These are phyloP conservation scores for Ptychodera flava DNA, from an alignment of 35 echinoderm and acorn worm species.

Conservation along the genomic window DNA sequence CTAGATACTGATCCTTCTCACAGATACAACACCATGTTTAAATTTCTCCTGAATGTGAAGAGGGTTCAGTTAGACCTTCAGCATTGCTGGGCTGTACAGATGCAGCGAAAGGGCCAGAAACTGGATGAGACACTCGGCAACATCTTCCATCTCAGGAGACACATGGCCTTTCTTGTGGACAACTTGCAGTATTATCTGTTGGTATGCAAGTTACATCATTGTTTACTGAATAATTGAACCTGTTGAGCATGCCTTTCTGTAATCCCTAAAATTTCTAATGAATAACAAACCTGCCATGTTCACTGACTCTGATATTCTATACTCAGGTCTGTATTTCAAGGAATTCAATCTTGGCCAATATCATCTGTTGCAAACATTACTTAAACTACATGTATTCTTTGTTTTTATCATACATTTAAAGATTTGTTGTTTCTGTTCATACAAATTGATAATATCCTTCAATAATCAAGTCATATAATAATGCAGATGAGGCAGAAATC, in stretches of 20 bases:
- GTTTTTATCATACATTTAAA: no score
- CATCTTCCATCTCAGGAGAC: slow-evolving; percentile 67
- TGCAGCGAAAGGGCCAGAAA: slow-evolving; percentile 68
- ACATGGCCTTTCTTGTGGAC: slow-evolving; percentile 94
- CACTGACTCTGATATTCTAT: not conserved
- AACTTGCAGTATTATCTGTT: slow-evolving; percentile 93
- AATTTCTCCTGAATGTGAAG: slow-evolving; percentile 76
- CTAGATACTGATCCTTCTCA: not conserved
- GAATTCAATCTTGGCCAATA: not conserved
- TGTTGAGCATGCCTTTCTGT: no score
- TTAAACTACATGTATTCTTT: no score
- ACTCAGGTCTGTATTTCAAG: not conserved
- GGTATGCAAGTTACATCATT: slow-evolving; percentile 22
- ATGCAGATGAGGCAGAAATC: no score
- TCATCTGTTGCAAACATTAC: no score
- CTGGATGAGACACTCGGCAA: slow-evolving; percentile 26
- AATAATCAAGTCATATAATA: no score
- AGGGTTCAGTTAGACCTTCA: slow-evolving; percentile 93
- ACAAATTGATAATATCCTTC: no score
- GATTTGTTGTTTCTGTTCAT: no score
- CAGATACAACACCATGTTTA: slow-evolving; percentile 91
- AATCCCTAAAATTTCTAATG: no score
- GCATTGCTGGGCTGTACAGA: slow-evolving; percentile 90
- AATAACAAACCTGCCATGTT: no score
- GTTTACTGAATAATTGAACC: not conserved